Conservation (phyloP, 2,797 vertebrate genomes). For the Clamator glandarius region DNA sequence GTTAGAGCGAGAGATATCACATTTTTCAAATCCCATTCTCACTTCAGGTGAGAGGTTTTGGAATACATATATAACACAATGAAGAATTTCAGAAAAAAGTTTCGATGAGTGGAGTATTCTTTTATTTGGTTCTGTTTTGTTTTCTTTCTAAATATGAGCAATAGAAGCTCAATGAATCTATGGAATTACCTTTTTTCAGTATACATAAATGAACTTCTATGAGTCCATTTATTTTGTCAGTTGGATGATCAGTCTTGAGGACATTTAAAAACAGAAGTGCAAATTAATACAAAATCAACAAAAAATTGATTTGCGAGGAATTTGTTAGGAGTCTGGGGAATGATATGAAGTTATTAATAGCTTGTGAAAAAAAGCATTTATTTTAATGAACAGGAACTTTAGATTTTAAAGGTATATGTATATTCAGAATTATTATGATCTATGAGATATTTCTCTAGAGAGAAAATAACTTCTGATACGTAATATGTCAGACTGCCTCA, state of each 20-base stretch:
- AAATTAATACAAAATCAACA: background rate
- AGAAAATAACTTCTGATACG: background rate
- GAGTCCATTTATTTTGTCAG: background rate
- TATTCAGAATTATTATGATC: background rate
- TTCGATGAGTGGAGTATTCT: rapidly evolving
- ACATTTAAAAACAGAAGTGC: background rate
- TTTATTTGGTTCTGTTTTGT: background rate
- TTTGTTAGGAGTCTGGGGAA: background rate
- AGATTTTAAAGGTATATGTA: background rate
- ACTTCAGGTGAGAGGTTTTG: background rate
- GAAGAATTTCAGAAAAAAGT: background rate
- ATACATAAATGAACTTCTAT: background rate
- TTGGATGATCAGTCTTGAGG: background rate
- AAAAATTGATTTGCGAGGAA: background rate
- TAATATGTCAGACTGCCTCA: background rate
- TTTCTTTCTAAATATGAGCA: background rate
- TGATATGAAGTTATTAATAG: background rate
- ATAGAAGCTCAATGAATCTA: background rate
- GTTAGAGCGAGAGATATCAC: background rate
- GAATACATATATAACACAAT: background rate
- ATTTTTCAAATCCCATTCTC: background rate
- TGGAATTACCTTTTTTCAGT: background rate
- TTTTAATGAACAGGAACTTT: background rate
- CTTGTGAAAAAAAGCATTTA: background rate
- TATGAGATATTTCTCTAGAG: background rate